phyloP scores from a whole-genome alignment of 2,113 vertebrate species.

The Crocuta crocuta region DNA sequence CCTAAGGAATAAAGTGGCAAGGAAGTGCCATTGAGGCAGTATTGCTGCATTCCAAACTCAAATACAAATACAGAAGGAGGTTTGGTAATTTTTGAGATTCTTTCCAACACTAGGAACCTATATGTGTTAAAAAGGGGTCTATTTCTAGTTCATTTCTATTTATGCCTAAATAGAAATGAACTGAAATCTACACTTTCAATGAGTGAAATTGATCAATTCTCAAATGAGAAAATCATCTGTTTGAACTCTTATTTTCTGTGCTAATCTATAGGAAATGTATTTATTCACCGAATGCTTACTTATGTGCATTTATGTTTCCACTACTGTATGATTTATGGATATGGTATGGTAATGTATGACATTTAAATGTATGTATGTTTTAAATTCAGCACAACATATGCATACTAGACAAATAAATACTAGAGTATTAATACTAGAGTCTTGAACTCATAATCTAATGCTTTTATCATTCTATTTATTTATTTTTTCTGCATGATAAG shows the following conservation, averaged over 20 bases:
- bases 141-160: too few species aligned
- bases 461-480: background rate
- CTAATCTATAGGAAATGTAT: background rate
- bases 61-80: background rate
- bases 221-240: constrained; percentile 23
- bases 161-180: constrained; percentile 34
- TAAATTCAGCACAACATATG: background rate
- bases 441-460: background rate
- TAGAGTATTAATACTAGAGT: background rate
- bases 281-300: background rate
- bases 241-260: constrained; percentile 9
- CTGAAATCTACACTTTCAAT: constrained; percentile 54
- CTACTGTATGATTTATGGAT: background rate
- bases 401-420: background rate
- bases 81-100: background rate
- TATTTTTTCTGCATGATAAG: background rate
- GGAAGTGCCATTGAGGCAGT: background rate
- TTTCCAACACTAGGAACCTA: background rate
- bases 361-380: background rate
- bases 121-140: background rate
- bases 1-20: background rate
- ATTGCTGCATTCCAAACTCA: background rate
- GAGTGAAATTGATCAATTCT: background rate
- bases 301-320: background rate
- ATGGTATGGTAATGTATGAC: background rate